Evolutionary conservation across 2,113 vertebrate genomes (phyloP).

Genomic region (Euleptes europaea): DNA sequence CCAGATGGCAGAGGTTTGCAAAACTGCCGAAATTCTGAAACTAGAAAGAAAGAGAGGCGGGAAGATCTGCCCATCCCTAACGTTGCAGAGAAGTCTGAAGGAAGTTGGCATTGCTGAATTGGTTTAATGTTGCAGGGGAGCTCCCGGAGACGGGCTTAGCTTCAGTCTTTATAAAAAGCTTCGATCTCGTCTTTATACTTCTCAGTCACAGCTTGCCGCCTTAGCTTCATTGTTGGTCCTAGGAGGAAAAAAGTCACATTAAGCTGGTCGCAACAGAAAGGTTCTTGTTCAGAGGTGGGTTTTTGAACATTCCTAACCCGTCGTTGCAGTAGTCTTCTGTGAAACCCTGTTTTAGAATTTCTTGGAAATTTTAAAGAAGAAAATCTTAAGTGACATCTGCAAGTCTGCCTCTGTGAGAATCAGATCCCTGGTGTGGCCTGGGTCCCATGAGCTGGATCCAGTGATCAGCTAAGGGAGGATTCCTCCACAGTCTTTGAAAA

Average conservation of each 20-base stretch:
- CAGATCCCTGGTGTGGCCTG: not conserved
- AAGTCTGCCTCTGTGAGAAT: not conserved
- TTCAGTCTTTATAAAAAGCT: constrained; percentile 75
- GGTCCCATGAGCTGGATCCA: too few species aligned
- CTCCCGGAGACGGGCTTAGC: not conserved
- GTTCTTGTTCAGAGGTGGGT: too few species aligned
- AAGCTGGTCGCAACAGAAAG: not conserved
- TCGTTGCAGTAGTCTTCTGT: not conserved
- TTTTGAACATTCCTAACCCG: too few species aligned
- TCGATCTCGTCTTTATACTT: constrained; percentile 80
- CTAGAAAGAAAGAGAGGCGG: too few species aligned
- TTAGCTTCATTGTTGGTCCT: constrained; percentile 91
- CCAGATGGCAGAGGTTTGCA: too few species aligned
- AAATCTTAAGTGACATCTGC: not conserved
- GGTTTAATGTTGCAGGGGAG: not conserved
- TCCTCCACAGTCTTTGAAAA: too few species aligned
- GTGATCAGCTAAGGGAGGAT: too few species aligned
- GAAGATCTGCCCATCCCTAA: too few species aligned
- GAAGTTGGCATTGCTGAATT: not conserved
- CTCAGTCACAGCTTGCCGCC: constrained; percentile 75
- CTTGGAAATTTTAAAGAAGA: too few species aligned
- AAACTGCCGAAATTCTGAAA: too few species aligned
- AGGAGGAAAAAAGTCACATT: constrained; percentile 28
- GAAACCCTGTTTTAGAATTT: not conserved
- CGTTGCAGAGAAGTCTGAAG: not conserved